These are phyloP conservation scores for Penaeus monodon DNA, from an alignment of 2,888 invertebrate species.

Conservation along the genomic window DNA sequence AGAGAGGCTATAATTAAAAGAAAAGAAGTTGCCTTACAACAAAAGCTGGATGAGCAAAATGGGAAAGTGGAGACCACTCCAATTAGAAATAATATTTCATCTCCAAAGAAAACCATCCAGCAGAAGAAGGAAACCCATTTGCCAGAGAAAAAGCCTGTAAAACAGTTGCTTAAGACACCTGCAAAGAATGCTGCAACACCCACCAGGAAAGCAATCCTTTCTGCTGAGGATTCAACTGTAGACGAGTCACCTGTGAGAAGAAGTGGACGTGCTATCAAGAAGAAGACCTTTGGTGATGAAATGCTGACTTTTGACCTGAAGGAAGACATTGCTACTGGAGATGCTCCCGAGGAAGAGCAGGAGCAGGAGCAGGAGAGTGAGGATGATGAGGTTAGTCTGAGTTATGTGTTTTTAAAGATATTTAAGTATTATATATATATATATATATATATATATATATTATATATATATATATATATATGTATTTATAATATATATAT, in stretches of 20 bases:
- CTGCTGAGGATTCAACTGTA: not conserved
- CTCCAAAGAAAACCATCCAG: not conserved
- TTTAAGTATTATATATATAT: too few relatives aligned
- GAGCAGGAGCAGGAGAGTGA: slow-evolving; percentile 39
- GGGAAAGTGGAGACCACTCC: not conserved
- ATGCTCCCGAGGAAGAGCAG: slow-evolving; percentile 31
- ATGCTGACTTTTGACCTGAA: slow-evolving; percentile 60
- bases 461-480: too few relatives aligned
- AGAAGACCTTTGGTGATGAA: slow-evolving; percentile 64
- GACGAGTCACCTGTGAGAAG: slow-evolving; percentile 49
- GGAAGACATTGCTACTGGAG: slow-evolving; percentile 20
- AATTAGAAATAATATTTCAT: not conserved
- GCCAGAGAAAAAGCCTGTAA: too few relatives aligned
- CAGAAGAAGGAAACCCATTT: slow-evolving; percentile 3
- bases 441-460: too few relatives aligned
- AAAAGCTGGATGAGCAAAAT: not conserved
- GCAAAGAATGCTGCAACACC: too few relatives aligned
- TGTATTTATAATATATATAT: too few relatives aligned
- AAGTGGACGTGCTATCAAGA: slow-evolving; percentile 60
- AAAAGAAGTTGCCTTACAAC: slow-evolving; percentile 12
- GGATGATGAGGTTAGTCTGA: slow-evolving; percentile 35
- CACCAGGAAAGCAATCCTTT: not conserved
- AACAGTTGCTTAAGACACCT: too few relatives aligned
- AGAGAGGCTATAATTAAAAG: slow-evolving; percentile 39
- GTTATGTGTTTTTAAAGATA: not conserved